A percentile compares a stretch with the other conserved stretches of the same genome.
Evolutionary conservation across 1,140 invertebrate species (phyloP).

Genomic region (Caligus rogercresseyi): DNA sequence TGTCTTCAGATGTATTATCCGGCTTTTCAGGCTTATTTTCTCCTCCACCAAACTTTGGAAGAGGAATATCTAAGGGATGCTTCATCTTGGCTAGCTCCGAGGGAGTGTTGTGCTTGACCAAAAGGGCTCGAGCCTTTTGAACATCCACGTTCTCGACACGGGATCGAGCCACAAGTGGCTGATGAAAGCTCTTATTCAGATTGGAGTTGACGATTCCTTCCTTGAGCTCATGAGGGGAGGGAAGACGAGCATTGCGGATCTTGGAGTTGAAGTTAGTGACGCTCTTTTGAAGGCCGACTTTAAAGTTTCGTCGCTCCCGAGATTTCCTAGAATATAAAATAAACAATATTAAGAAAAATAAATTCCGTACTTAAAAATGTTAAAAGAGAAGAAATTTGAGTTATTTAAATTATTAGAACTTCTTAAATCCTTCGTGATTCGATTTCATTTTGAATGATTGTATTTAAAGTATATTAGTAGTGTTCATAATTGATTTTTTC

Average conservation of each 20-base stretch:
- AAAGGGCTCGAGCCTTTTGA: conserved; percentile 1
- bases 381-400: too few species aligned
- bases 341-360: too few species aligned
- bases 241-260: not conserved
- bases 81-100: not conserved
- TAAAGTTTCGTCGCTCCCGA: not conserved
- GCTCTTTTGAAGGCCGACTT: not conserved
- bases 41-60: conserved; percentile 1
- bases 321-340: not conserved
- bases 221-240: conserved; percentile 3
- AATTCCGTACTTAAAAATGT: too few species aligned
- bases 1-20: not conserved
- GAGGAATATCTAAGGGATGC: conserved; percentile 15
- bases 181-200: conserved; percentile 9
- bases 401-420: too few species aligned
- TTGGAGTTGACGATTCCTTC: not conserved
- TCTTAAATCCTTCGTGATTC: too few species aligned
- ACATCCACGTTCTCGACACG: conserved; percentile 5
- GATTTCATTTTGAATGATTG: too few species aligned
- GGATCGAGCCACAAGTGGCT: conserved; percentile 1
- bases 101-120: not conserved
- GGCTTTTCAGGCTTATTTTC: conserved; percentile 1
- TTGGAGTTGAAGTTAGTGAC: not conserved
- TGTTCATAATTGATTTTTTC: too few species aligned
- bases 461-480: too few species aligned